Percentiles rank a stretch among this genome's conserved stretches.
These are phyloP conservation scores for Agrotis clavis DNA, from an alignment of 2,888 invertebrate genomes.

Conservation along the genomic window DNA sequence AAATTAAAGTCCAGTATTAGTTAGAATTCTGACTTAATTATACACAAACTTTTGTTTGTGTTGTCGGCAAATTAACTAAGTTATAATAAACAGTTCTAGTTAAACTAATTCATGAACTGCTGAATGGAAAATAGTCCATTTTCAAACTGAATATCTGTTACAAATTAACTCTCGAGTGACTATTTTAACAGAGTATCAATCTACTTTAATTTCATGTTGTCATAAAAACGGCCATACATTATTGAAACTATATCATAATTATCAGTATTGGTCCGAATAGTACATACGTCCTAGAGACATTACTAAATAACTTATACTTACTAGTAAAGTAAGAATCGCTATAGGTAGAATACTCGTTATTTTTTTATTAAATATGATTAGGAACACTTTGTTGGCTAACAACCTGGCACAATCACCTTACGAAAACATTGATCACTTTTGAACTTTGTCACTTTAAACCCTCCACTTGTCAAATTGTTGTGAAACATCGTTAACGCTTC, in stretches of 20 bases:
- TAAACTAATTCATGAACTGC: slow-evolving; percentile 2
- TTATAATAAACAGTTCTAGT: slow-evolving; percentile 24
- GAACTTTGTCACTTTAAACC: neutral
- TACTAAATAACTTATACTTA: neutral
- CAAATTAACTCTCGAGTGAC: neutral
- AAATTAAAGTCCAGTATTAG: slow-evolving; percentile 17
- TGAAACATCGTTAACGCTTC: neutral
- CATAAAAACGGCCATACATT: neutral
- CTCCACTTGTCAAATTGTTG: neutral
- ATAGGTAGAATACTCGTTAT: no score
- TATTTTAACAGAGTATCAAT: slow-evolving; percentile 2
- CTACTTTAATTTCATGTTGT: neutral
- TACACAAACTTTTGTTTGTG: slow-evolving; percentile 8
- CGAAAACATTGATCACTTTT: neutral
- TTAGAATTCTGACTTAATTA: slow-evolving; percentile 18
- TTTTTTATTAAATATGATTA: no score
- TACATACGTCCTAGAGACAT: neutral
- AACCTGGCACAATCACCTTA: neutral
- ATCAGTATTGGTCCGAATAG: neutral
- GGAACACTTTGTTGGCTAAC: neutral
- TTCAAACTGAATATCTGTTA: slow-evolving; percentile 17
- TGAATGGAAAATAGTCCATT: slow-evolving; percentile 2
- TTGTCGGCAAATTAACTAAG: neutral
- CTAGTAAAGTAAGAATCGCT: no score
- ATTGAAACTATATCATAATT: neutral